phyloP scores from a whole-genome alignment of 2,113 vertebrate species.

The Trinectes maculatus region DNA sequence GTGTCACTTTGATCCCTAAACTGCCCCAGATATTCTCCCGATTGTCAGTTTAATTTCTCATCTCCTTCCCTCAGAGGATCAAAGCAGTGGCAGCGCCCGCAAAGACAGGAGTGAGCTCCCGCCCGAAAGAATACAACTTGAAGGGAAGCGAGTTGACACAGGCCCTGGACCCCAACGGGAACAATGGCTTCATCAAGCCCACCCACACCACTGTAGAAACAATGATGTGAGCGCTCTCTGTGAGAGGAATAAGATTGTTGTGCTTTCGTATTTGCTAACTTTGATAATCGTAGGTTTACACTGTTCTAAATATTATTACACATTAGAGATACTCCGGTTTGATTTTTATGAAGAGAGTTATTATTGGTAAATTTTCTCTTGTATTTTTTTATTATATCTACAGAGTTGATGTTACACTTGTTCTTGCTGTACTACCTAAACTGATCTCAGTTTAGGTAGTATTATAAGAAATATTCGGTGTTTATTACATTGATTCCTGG shows the following conservation, averaged over 20 bases:
- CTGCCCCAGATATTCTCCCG: background rate
- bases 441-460: conserved; percentile 72
- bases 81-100: conserved; percentile 92
- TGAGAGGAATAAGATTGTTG: conserved; percentile 83
- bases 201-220: conserved; percentile 97
- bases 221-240: conserved; percentile 95
- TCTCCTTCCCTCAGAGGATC: conserved; percentile 85
- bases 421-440: conserved; percentile 77
- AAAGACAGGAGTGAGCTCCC: conserved; percentile 84
- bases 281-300: conserved; percentile 93
- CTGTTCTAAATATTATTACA: conserved; percentile 89
- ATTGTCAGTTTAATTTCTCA: conserved; percentile 16
- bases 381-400: conserved; percentile 63
- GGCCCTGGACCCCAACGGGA: conserved; percentile 83
- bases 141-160: conserved; percentile 81
- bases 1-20: background rate
- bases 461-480: conserved; percentile 71
- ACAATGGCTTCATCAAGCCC: conserved; percentile 88
- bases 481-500: conserved; percentile 73
- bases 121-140: conserved; percentile 80
- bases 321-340: conserved; percentile 87
- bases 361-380: conserved; percentile 62
- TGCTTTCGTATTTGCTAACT: conserved; percentile 90
- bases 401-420: conserved; percentile 68
- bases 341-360: conserved; percentile 71